Percentiles rank a stretch among this genome's conserved stretches.
Evolutionary conservation across 2,797 vertebrate species (phyloP).

Genomic region (Zenarchopterus dispar): DNA sequence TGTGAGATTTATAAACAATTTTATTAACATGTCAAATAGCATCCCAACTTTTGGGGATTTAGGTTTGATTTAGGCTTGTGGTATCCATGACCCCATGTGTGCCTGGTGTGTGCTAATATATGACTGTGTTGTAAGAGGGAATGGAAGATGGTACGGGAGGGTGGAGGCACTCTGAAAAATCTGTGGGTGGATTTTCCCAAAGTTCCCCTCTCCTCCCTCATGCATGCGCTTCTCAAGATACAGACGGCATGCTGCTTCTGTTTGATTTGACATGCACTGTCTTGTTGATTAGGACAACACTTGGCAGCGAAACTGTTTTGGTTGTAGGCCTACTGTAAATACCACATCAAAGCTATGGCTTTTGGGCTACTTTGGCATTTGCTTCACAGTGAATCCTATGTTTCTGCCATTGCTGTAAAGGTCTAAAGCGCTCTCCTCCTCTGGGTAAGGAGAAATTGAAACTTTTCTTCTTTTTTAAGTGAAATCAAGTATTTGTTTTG

Average conservation of each 20-base stretch:
- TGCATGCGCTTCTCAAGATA: conserved; percentile 75
- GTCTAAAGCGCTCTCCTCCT: conserved; percentile 17
- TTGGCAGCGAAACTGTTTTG: conserved; percentile 73
- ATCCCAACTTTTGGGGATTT: too few relatives aligned
- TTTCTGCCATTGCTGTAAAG: conserved; percentile 30
- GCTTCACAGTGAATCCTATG: conserved; percentile 11
- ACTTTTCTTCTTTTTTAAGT: neutral
- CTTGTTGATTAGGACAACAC: conserved; percentile 78
- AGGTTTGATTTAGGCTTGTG: too few relatives aligned
- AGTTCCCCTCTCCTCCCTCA: conserved; percentile 55
- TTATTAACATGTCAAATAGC: too few relatives aligned
- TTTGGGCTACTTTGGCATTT: conserved; percentile 48
- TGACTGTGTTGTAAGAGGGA: conserved; percentile 43
- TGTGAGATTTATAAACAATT: too few relatives aligned
- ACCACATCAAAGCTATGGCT: conserved; percentile 72
- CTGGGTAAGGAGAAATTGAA: conserved; percentile 18
- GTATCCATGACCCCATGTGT: neutral
- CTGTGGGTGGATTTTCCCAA: conserved; percentile 76
- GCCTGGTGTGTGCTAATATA: conserved; percentile 22
- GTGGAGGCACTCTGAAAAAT: conserved; percentile 63
- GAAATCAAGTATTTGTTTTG: conserved; percentile 8
- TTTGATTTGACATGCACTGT: conserved; percentile 79
- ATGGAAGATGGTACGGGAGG: conserved; percentile 48
- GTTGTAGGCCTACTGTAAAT: conserved; percentile 71
- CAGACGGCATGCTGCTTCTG: conserved; percentile 70